A percentile compares a stretch with the other conserved stretches of the same genome.
Evolutionary conservation across 2,888 invertebrate genomes (phyloP).

Genomic region (Drosophila picticornis): DNA sequence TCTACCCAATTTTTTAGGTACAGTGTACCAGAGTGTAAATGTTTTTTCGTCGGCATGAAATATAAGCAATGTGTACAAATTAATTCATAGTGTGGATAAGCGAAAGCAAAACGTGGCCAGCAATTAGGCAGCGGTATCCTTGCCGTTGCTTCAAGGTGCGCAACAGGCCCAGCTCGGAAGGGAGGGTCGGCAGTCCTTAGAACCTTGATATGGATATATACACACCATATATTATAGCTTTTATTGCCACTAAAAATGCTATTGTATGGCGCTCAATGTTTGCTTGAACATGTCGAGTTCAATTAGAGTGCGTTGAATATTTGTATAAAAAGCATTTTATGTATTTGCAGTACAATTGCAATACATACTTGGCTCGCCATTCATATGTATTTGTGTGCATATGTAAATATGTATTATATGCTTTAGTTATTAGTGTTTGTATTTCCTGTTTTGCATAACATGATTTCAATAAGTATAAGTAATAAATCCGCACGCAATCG

Average conservation of each 20-base stretch:
- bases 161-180: conserved; percentile 9
- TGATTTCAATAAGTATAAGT: not conserved
- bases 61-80: conserved; percentile 49
- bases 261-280: conserved; percentile 1
- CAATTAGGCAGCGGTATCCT: conserved; percentile 43
- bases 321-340: not conserved
- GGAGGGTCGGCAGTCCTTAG: conserved; percentile 30
- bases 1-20: not conserved
- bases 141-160: conserved; percentile 33
- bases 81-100: conserved; percentile 45
- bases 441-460: conserved; percentile 1
- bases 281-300: not conserved
- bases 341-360: not conserved
- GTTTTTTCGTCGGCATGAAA: conserved; percentile 12
- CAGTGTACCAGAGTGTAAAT: conserved; percentile 14
- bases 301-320: not conserved
- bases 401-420: not conserved
- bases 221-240: conserved; percentile 3
- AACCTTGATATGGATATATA: conserved; percentile 21
- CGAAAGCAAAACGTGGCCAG: conserved; percentile 28
- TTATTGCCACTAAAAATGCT: conserved; percentile 5
- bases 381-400: not conserved
- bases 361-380: not conserved
- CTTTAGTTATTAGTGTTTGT: not conserved
- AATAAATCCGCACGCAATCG: not conserved